Conservation (phyloP, 2,797 vertebrate species). For the Spinibarbus caldwelli region DNA sequence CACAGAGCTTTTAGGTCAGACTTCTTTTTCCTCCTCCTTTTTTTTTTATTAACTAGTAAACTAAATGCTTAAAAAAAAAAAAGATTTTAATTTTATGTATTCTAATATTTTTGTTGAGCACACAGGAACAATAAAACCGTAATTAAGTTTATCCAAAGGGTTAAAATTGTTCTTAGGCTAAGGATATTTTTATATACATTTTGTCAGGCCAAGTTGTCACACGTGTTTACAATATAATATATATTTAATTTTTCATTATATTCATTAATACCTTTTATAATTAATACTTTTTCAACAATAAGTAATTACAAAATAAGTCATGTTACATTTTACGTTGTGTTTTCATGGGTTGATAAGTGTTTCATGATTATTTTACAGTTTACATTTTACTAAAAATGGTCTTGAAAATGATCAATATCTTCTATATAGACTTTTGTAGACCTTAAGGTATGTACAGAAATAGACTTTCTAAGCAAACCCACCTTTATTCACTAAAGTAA, state of each 20-base stretch:
- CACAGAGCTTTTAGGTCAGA: background rate
- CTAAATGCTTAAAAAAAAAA: background rate
- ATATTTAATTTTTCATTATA: background rate
- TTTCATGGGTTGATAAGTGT: background rate
- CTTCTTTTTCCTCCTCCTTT: background rate
- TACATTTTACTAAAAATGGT: background rate
- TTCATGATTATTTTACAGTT: background rate
- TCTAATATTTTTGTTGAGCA: background rate
- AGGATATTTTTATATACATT: background rate
- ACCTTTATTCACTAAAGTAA: background rate
- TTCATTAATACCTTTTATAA: background rate
- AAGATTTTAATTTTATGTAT: background rate
- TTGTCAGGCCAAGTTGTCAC: background rate
- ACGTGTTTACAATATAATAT: background rate
- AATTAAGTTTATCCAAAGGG: background rate
- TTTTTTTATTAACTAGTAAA: background rate
- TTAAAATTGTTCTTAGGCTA: background rate
- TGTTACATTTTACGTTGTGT: background rate
- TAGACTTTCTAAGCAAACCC: background rate
- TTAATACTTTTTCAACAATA: background rate
- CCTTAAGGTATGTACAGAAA: background rate
- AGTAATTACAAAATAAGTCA: background rate
- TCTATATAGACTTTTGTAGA: background rate
- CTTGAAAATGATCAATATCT: background rate
- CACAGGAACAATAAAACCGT: background rate